Base-by-base conservation (phyloP, 2,113 vertebrate species). In the Henicopernis longicauda region DNA sequence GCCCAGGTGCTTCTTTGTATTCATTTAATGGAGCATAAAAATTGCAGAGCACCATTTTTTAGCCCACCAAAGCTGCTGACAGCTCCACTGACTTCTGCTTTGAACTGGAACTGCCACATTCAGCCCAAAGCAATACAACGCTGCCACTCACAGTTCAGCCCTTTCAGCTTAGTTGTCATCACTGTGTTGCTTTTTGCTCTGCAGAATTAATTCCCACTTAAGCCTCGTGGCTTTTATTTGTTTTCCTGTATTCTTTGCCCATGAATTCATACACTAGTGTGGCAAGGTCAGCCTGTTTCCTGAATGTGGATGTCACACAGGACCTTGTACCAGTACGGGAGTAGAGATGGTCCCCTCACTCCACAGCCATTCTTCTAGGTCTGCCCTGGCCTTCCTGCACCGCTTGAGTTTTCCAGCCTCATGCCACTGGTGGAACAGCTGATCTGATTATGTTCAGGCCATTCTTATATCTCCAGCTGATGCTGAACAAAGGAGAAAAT, bases 11-110 rank as follows among this genome's bases (percentile, higher is more conserved):
- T 89, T 81, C 69, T 82, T 78, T 89, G 54, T 82, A 21, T 89
- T 89, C 70, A 54, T 58, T 45, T 82, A 86, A 82, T 82, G 70
- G 65, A 86, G 89, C 80, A 78, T 78, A 78, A 85, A 69, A 69
- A 63, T 45, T 72, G 59, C 65, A 73, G 59, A 89, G n/a, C 52
- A 72, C 36, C 69, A 10, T 67, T 71, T 93, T 86, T 84, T 88
- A 85, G 62, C 52, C 80, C 58, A 57, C 54, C 52, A 66, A 67
- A 82, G 58, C 70, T 67, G 63, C 84, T 91, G 84, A 91, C 92
- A 78, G 59, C 89, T 82, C 47, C 31, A 16, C 84, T 26, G 84
- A 47, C 80, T 95, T 62, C 66, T 69, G 70, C 76, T 63, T 91
- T 91, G 76, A 94, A 54, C 84, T 54, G 59, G 70, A 78, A 69